These are phyloP conservation scores for Leptobrachium leishanense DNA, from an alignment of 2,113 vertebrate genomes.

Conservation along the genomic window DNA sequence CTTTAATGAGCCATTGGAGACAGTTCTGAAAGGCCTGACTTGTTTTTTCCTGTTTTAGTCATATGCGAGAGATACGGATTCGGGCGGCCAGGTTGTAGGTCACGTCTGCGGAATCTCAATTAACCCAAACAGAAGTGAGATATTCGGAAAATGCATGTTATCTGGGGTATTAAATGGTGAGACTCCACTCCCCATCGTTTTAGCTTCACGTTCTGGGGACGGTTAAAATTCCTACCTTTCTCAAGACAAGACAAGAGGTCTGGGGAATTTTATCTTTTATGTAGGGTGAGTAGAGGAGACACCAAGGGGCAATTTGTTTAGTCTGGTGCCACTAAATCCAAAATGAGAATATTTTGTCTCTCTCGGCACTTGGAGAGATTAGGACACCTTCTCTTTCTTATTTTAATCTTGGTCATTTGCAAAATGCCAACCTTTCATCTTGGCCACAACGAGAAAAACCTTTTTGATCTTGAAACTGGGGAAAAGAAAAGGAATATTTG, in stretches of 20 bases:
- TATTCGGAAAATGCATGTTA: not conserved
- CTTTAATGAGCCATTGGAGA: not conserved
- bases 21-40: not conserved
- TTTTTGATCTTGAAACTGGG: too few relatives aligned
- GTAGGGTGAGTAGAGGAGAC: too few relatives aligned
- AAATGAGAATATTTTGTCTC: too few relatives aligned
- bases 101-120: constrained; percentile 42
- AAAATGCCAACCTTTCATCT: too few relatives aligned
- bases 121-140: constrained; percentile 21
- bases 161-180: not conserved
- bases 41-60: constrained; percentile 17
- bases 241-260: not conserved
- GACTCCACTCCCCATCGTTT: not conserved
- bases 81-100: constrained; percentile 45
- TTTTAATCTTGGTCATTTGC: too few relatives aligned
- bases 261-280: too few relatives aligned
- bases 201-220: not conserved
- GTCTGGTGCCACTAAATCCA: too few relatives aligned
- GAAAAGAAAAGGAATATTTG: too few relatives aligned
- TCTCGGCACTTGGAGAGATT: too few relatives aligned
- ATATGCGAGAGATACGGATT: not conserved
- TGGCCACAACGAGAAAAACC: too few relatives aligned
- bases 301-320: too few relatives aligned
- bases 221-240: not conserved
- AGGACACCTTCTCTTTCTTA: too few relatives aligned